Base-by-base conservation (phyloP, 2,113 vertebrate species). In the Mormyrus iriodes region DNA sequence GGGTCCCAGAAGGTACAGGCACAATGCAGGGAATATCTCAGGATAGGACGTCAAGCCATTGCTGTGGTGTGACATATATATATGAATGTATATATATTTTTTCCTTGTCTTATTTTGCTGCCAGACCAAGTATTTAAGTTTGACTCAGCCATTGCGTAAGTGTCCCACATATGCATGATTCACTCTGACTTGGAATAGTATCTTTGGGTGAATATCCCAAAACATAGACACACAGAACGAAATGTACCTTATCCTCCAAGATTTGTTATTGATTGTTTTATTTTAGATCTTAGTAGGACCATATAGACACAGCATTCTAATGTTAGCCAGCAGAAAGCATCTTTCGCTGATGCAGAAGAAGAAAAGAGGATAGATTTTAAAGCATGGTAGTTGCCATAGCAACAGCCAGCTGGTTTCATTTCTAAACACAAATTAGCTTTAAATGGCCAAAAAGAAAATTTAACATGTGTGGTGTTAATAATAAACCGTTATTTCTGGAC, bases 351-450 rank as follows among this genome's bases (percentile, higher is more conserved):
- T 90, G 89, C 49, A n/a, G 76, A 89, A 39, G 52, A 39, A 19
- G 88, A 76, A 85, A 90, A 65, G 17, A 88, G 88, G 44, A 90
- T 86, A 85, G 90, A 91, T 91, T 69, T 91, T 91, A 92, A 94
- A 93, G 93, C 93, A 94, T 93, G 93, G 90, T 91, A 93, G 95
- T 96, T 95, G 94, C 95, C 95, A 95, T 95, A 92, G 94, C 88
- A 95, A 96, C 95, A 90, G 86, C 82, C 92, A 91, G 91, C 93
- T 92, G 94, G 88, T 90, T 95, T 93, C 93, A 91, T 91, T 91
- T 93, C 93, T 94, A 92, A 93, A 91, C 93, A 91, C 39, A 86
- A 73, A 76, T 65, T 87, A 89, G 90, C 90, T 90, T 90, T 89
- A 85, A 91, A 91, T 87, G 89, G 89, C 89, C 90, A 90, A 91